Evolutionary conservation across 30 jellyfish, hydroid and myxozoan genomes (phyloP).

Genomic region (Phacellophora camtschatica): DNA sequence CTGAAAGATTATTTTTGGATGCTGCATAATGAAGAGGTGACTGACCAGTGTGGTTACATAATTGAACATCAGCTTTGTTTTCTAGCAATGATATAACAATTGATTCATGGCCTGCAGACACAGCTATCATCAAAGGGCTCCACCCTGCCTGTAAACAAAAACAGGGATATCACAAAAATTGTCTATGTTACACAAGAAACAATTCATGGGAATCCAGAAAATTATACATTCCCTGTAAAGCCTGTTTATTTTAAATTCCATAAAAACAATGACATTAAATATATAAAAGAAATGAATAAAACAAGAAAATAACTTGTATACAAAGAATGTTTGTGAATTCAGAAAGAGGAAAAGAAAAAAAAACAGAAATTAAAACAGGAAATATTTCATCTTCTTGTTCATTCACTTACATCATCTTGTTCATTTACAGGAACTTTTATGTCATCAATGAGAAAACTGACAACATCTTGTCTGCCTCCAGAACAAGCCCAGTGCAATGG

Average conservation of each 20-base stretch:
- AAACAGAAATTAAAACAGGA: too few relatives aligned
- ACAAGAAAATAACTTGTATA: too few relatives aligned
- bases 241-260: too few relatives aligned
- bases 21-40: conserved; percentile 95
- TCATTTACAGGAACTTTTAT: conserved; percentile 72
- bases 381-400: too few relatives aligned
- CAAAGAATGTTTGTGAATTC: too few relatives aligned
- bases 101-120: conserved; percentile 86
- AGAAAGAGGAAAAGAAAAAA: too few relatives aligned
- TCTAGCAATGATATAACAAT: conserved; percentile 55
- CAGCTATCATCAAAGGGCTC: conserved; percentile 94
- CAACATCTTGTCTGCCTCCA: conserved; percentile 79
- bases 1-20: conserved; percentile 63
- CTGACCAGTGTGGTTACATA: conserved; percentile 75
- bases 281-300: too few relatives aligned
- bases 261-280: too few relatives aligned
- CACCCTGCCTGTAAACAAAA: conserved; percentile 77
- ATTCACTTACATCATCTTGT: conserved; percentile 88
- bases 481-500: conserved; percentile 99
- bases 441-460: conserved; percentile 38
- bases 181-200: not conserved
- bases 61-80: conserved; percentile 59
- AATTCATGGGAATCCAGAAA: not conserved
- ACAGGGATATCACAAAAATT: not conserved
- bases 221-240: not conserved